Evolutionary conservation across 1,140 invertebrate genomes (phyloP).

Genomic region (Anagrus nilaparvatae): DNA sequence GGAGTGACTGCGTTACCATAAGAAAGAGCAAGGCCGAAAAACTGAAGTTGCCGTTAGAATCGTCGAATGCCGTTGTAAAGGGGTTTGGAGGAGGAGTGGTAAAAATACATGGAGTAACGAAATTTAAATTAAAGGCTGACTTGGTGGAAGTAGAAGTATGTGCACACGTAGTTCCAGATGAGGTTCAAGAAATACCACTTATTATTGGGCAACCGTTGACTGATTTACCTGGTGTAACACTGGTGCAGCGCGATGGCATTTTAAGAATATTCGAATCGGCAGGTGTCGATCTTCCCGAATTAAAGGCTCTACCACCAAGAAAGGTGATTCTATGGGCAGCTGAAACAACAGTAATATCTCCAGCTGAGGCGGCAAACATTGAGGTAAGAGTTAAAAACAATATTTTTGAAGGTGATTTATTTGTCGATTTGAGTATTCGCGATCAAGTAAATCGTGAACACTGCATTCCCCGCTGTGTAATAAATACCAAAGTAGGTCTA

Average conservation of each 20-base stretch:
- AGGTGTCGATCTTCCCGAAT: not conserved
- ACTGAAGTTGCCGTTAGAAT: no score
- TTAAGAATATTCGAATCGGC: not conserved
- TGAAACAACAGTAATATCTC: not conserved
- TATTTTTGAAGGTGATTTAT: slow-evolving; percentile 6
- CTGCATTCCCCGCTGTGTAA: slow-evolving; percentile 7
- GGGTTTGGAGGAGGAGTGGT: not conserved
- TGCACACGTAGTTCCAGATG: not conserved
- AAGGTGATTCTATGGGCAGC: not conserved
- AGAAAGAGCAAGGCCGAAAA: no score
- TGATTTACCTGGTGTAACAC: not conserved
- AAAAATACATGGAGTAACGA: not conserved
- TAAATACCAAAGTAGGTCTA: slow-evolving; percentile 4
- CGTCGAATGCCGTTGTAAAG: no score
- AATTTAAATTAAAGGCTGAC: not conserved
- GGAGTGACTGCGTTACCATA: no score
- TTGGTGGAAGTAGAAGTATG: slow-evolving; percentile 1
- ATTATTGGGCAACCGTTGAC: not conserved
- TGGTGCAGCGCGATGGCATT: not conserved
- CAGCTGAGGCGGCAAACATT: not conserved
- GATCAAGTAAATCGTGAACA: slow-evolving; percentile 10
- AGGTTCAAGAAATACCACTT: not conserved
- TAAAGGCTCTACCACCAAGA: not conserved
- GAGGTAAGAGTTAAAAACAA: slow-evolving; percentile 1
- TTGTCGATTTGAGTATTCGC: slow-evolving; percentile 9